Base-by-base conservation (phyloP, 2,797 vertebrate genomes). In the Ceryle rudis region DNA sequence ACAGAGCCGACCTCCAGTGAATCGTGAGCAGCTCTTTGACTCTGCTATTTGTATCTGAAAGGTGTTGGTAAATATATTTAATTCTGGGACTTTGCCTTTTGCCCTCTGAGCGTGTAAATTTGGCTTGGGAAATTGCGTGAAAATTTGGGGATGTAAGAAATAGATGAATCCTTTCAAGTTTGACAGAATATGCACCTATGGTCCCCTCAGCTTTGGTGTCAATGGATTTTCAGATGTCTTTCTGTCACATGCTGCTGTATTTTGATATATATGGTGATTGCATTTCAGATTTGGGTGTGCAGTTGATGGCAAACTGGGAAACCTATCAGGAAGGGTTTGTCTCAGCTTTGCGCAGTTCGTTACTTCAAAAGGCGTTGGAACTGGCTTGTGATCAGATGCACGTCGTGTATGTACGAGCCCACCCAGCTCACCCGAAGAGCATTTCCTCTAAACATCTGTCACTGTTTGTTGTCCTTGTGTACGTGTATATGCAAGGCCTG, bases 141-240 rank as follows among this genome's bases (percentile, higher is more conserved):
- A 39, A 47, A 54, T 9, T 16, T 49, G 6, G 15, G 17, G 14
- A 10, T 51, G 8, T 64, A 41, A 35, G 49, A 89, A 78, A 57
- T 2, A 9, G 6, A 42, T 31, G n/a, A 80, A 54, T 65, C 20
- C 21, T 87, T 85, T 70, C 5, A 37, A 8, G 16, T 29, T 31
- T 1, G 1, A 8, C 75, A 49, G 61, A 41, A 14, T 58, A 4
- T 0, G 0, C 22, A 9, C 6, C 1, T 46, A 0, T 14, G 19
- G 22, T 51, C 9, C 6, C 47, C 13, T 80, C 9, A 6, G 54
- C 55, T 58, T 72, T 23, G 52, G 72, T 23, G 47, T 6, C 28
- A 3, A 16, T 15, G 29, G 46, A 14, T 78, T 88, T 25, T 66
- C 55, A 61, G 74, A 8, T 75, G 83, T 10, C 33, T 81, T 81